Base-by-base conservation (phyloP, 2,113 vertebrate species). In the Dasypus novemcinctus region DNA sequence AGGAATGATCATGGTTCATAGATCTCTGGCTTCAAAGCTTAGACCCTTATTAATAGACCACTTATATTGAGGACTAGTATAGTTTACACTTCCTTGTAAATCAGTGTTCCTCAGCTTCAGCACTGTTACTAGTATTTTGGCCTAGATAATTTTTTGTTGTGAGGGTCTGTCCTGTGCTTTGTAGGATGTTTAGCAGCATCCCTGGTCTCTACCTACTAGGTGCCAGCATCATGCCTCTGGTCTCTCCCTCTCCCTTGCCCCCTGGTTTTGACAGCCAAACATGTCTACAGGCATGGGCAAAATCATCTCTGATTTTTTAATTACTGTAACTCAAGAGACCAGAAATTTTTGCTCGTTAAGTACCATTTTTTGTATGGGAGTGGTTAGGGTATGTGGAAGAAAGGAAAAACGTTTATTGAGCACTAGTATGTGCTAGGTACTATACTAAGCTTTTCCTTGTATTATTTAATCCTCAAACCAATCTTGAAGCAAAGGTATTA, bases 11-110 rank as follows among this genome's bases (percentile, higher is more conserved):
- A 25, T 43, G 31, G 59, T 38, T 63, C 66, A 21, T 5, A 0
- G 33, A 21, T 57, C 31, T 29, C 21, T 41, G 85, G 46, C 63
- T 87, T 25, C 49, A 1, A 29, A 49, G 43, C 64, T 14, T 0
- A 3, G 57, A 25, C 11, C 59, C 41, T 64, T 3, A 27, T 20
- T 2, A 21, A 49, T 23, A 4, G 0, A 3, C 9, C 27, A 8
- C 36, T 63, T 10, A 0, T 38, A 38, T 15, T 43, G n/a, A 61
- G n/a, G 43, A 57, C 49, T 5, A 21, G 33, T n/a, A 57, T 43
- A 20, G 21, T 15, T 14, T 41, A 12, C 5, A 13, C 71, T 59
- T n/a, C 36, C 68, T 49, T 29, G 4, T 46, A 38, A 15, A 38
- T 33, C 38, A 9, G 43, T 9, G 0, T 31, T 66, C 20, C 69